Conservation (phyloP, 2,797 vertebrate genomes). For the Melanotaenia parkinsoni region DNA sequence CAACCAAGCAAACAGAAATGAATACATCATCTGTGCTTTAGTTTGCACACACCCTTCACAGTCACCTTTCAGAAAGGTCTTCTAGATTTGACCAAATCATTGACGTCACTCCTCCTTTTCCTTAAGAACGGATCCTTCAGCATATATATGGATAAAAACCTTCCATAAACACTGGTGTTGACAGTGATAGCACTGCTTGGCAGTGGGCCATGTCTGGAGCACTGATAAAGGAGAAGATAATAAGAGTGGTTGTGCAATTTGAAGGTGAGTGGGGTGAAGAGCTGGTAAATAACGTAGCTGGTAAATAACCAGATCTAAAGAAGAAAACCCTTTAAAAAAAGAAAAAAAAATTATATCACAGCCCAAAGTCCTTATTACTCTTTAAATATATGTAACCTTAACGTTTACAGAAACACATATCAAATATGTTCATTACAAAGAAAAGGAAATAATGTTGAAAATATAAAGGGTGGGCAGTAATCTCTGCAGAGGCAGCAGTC, state of each 20-base stretch:
- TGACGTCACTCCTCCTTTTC: slow-evolving; percentile 15
- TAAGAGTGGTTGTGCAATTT: slow-evolving; percentile 32
- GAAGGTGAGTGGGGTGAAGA: slow-evolving; percentile 60
- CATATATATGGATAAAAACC: slow-evolving; percentile 27
- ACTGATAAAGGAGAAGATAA: slow-evolving; percentile 55
- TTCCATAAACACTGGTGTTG: slow-evolving; percentile 73
- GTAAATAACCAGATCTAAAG: slow-evolving; percentile 18
- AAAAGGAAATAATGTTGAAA: background rate
- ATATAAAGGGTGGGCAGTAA: background rate
- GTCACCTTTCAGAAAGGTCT: background rate
- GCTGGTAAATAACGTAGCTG: slow-evolving; percentile 7
- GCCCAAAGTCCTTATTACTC: background rate
- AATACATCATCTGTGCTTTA: background rate
- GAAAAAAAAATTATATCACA: background rate
- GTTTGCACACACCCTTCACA: background rate
- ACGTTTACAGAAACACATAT: background rate
- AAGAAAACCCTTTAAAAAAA: background rate
- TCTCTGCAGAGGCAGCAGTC: slow-evolving; percentile 18
- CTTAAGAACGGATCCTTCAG: slow-evolving; percentile 15
- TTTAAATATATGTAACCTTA: background rate
- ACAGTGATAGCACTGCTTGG: slow-evolving; percentile 68
- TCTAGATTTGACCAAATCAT: background rate
- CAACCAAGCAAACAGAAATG: background rate
- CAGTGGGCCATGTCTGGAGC: slow-evolving; percentile 25
- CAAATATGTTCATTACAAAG: background rate